Conservation (phyloP, 2,113 vertebrate species). For the Boleophthalmus pectinirostris region DNA sequence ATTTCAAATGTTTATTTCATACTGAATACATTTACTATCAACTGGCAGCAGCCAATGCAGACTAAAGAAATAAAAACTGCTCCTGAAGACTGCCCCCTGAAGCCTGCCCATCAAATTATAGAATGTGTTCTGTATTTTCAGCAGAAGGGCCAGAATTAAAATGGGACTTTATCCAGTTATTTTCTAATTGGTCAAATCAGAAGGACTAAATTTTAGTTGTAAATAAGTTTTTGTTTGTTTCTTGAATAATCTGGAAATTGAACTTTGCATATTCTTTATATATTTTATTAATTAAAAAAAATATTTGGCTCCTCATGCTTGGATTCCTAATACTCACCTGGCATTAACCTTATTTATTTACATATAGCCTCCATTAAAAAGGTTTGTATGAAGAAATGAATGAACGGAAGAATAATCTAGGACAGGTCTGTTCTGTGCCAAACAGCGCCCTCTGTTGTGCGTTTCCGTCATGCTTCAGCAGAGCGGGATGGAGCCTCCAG, state of each 20-base stretch:
- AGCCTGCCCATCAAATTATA: too few relatives aligned
- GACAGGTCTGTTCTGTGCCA: constrained; percentile 39
- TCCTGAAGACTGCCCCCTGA: background rate
- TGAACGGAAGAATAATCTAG: background rate
- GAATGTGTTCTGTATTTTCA: background rate
- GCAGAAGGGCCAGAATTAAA: background rate
- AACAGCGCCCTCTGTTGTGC: constrained; percentile 70
- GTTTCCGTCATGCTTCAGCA: background rate
- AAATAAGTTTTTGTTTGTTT: background rate
- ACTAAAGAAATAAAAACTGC: too few relatives aligned
- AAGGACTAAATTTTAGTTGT: background rate
- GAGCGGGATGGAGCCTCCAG: background rate
- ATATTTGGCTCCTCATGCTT: background rate
- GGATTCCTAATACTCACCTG: background rate
- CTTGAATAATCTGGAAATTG: background rate
- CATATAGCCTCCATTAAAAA: background rate
- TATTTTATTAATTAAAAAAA: too few relatives aligned
- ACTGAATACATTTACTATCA: too few relatives aligned
- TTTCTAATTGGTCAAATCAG: background rate
- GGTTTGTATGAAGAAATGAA: background rate
- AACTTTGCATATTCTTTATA: too few relatives aligned
- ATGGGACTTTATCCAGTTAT: background rate
- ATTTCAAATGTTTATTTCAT: too few relatives aligned
- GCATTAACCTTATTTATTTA: background rate
- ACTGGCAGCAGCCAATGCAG: too few relatives aligned